Base-by-base conservation (phyloP, 2,888 invertebrate genomes). In the Chironomus riparius region DNA sequence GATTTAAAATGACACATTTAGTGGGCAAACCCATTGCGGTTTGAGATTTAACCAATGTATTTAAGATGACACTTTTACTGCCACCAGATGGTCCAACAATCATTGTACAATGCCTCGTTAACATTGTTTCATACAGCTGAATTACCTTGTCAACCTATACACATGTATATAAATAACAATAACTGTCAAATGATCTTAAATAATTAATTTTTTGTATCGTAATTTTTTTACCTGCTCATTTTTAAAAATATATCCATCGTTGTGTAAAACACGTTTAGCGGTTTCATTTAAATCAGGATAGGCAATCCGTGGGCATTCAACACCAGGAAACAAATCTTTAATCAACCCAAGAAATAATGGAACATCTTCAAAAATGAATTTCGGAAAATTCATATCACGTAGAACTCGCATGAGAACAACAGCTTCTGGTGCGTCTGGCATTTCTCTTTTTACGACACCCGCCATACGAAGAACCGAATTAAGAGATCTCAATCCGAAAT, bases 51-150 rank as follows among this genome's bases (percentile, higher is more conserved):
- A 92, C 89, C 65, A 96, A 84, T 2, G 91, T 88, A 79, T 91
- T 88, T 78, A 95, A 88, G 47, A 97, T 91, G 50, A 95, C 92
- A 2, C 93, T 89, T 86, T 97, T 97, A 18, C 97, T 97, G 24
- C 95, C 95, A 28, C 96, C 95, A 4, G 96, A 96, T 21, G 95
- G 95, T 0, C 97, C 97, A 3, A 96, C 93, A 78, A 97, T 83
- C 95, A 97, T 96, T 3, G 92, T 90, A 72, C 94, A 94, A 84
- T 96, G 95, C 50, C 95, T 88, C 0, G 94, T 95, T 92, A 94
- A 93, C 95, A 96, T 95, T 0, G 95, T 94, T 85, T 97, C 95
- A 82, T 95, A 95, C 82, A 97, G 81, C 83, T 97, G 96, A 4
- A 95, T 90, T 21, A 95, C 90, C 87, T 95, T 94, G 81, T 94